Percentiles rank a stretch among this genome's conserved stretches.
phyloP scores from a whole-genome alignment of 2,888 invertebrate genomes.

The Meloe dianella region DNA sequence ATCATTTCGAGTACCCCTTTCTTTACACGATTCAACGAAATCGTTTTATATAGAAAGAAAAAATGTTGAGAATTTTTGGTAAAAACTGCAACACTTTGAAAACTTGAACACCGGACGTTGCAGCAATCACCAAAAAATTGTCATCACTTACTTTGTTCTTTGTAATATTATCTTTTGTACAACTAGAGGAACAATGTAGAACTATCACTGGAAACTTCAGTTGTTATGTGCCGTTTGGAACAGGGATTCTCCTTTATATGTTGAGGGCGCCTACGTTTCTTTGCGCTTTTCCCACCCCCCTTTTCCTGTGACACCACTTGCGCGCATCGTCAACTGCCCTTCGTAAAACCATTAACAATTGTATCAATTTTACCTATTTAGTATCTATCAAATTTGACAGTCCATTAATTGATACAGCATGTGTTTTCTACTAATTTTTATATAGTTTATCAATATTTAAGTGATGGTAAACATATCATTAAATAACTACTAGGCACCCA shows the following conservation, averaged over 20 bases:
- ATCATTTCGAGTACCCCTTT: constrained; percentile 22
- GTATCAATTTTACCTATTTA: constrained; percentile 16
- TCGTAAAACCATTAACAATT: constrained; percentile 27
- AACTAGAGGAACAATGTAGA: constrained; percentile 19
- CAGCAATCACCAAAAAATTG: constrained; percentile 5
- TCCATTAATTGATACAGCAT: constrained; percentile 24
- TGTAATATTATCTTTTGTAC: constrained; percentile 16
- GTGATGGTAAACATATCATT: constrained; percentile 10
- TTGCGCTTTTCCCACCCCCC: constrained; percentile 33
- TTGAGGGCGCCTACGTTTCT: constrained; percentile 35
- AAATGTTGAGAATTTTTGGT: constrained; percentile 4
- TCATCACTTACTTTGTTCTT: not conserved
- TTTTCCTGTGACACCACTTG: constrained; percentile 26
- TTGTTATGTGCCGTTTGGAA: constrained; percentile 32
- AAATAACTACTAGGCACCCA: not conserved
- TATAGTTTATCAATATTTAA: constrained; percentile 15
- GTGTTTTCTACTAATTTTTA: constrained; percentile 14
- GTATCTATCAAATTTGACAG: constrained; percentile 23
- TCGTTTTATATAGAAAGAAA: not conserved
- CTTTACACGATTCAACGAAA: not conserved
- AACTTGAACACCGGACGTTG: not conserved
- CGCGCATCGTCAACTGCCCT: constrained; percentile 30
- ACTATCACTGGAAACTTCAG: constrained; percentile 35
- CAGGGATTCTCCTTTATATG: constrained; percentile 37
- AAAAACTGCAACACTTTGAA: constrained; percentile 10